Percentiles rank a stretch among this genome's conserved stretches.
Conservation (phyloP, 1,140 invertebrate genomes). For the Hesperophylax magnus region DNA sequence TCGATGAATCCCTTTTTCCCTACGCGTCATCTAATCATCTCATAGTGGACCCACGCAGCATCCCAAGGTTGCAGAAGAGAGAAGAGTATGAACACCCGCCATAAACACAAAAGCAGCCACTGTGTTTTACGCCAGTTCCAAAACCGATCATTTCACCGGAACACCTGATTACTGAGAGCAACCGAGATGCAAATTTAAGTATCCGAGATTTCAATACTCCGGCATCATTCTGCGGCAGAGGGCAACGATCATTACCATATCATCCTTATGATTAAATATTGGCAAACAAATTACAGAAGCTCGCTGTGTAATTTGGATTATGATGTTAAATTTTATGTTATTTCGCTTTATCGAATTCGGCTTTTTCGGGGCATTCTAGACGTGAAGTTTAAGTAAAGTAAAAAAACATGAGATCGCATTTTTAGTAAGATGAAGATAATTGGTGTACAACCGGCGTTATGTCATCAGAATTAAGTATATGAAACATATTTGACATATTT, state of each 20-base stretch:
- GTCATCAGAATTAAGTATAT: no score
- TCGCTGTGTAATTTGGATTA: slow-evolving; percentile 14
- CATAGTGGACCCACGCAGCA: neutral
- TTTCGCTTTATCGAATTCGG: neutral
- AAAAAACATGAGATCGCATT: no score
- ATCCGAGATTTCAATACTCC: slow-evolving; percentile 25
- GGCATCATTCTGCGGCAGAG: neutral
- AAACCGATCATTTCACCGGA: slow-evolving; percentile 18
- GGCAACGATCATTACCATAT: neutral
- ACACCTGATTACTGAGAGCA: slow-evolving; percentile 22
- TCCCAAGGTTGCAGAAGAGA: no score
- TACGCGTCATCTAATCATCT: neutral
- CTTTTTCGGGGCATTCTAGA: neutral
- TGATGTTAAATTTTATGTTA: neutral
- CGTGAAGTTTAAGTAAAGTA: neutral
- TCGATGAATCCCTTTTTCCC: no score
- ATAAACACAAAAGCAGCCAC: neutral
- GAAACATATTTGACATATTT: no score
- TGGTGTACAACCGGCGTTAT: no score
- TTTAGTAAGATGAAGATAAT: no score
- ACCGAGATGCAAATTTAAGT: slow-evolving; percentile 32
- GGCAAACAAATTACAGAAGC: slow-evolving; percentile 26
- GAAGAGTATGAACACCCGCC: no score
- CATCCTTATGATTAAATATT: slow-evolving; percentile 25
- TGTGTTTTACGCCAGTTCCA: neutral